These are phyloP conservation scores for Psettodes erumei DNA, from an alignment of 2,113 vertebrate genomes.

Conservation along the genomic window DNA sequence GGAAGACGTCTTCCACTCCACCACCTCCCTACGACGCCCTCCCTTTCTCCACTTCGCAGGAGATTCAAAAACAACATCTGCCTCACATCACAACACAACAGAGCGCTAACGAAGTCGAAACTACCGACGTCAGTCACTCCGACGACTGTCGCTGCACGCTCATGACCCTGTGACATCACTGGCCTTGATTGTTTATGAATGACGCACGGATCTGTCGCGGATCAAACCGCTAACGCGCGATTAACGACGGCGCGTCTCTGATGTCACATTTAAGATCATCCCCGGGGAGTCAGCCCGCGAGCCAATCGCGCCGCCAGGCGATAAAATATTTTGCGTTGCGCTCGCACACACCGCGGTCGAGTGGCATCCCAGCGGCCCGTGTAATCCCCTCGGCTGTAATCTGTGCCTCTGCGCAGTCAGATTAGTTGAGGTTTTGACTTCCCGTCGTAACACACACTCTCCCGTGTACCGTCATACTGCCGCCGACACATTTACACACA, in stretches of 20 bases:
- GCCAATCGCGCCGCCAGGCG: slow-evolving; percentile 48
- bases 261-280: slow-evolving; percentile 67
- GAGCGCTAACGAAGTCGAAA: no score
- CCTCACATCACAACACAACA: no score
- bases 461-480: slow-evolving; percentile 7
- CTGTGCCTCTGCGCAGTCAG: slow-evolving; percentile 70
- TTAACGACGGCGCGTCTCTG: slow-evolving; percentile 63
- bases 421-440: slow-evolving; percentile 75
- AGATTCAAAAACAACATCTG: no score
- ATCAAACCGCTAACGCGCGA: slow-evolving; percentile 52
- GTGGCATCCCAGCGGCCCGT: slow-evolving; percentile 66
- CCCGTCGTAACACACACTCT: slow-evolving; percentile 58
- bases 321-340: slow-evolving; percentile 36
- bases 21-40: no score
- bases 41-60: no score
- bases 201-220: slow-evolving; percentile 61
- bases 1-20: no score
- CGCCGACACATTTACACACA: slow-evolving; percentile 4
- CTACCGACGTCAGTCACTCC: no score
- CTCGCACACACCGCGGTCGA: slow-evolving; percentile 26
- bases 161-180: no score
- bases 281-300: slow-evolving; percentile 29
- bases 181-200: slow-evolving; percentile 62
- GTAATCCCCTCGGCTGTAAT: slow-evolving; percentile 79
- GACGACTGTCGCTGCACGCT: no score